phyloP scores from a whole-genome alignment of 1,140 invertebrate species.

The Drosophila orosa region DNA sequence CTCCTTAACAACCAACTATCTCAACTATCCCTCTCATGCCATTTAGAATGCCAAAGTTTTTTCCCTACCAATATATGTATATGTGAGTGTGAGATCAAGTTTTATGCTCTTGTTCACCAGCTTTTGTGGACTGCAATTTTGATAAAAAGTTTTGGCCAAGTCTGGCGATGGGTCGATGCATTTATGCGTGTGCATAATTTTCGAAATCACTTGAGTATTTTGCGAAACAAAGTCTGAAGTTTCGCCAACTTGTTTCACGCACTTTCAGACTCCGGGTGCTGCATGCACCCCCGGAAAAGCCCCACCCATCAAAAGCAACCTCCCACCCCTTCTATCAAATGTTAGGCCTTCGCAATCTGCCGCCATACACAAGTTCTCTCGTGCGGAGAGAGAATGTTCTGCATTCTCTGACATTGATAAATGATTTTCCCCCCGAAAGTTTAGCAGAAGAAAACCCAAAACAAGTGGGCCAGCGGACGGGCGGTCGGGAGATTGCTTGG shows the following conservation, averaged over 20 bases:
- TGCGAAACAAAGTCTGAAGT: conserved; percentile 77
- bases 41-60: conserved; percentile 9
- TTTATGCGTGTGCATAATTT: conserved; percentile 82
- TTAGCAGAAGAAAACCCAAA: conserved; percentile 70
- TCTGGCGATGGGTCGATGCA: conserved; percentile 47
- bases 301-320: conserved; percentile 20
- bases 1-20: no score
- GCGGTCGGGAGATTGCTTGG: neutral
- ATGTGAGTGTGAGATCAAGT: conserved; percentile 18
- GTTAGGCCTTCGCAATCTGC: conserved; percentile 53
- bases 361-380: conserved; percentile 57
- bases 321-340: conserved; percentile 24
- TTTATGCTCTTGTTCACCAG: conserved; percentile 19
- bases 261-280: conserved; percentile 26
- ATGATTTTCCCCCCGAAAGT: conserved; percentile 71
- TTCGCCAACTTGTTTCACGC: conserved; percentile 66
- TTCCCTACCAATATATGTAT: conserved; percentile 1
- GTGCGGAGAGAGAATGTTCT: conserved; percentile 73
- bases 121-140: conserved; percentile 47
- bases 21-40: neutral
- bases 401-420: conserved; percentile 80
- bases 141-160: conserved; percentile 48
- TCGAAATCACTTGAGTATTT: conserved; percentile 74
- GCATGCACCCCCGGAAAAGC: conserved; percentile 12
- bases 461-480: conserved; percentile 8